Conservation (phyloP, 2,797 vertebrate species). For the Gallinago nigripennis region DNA sequence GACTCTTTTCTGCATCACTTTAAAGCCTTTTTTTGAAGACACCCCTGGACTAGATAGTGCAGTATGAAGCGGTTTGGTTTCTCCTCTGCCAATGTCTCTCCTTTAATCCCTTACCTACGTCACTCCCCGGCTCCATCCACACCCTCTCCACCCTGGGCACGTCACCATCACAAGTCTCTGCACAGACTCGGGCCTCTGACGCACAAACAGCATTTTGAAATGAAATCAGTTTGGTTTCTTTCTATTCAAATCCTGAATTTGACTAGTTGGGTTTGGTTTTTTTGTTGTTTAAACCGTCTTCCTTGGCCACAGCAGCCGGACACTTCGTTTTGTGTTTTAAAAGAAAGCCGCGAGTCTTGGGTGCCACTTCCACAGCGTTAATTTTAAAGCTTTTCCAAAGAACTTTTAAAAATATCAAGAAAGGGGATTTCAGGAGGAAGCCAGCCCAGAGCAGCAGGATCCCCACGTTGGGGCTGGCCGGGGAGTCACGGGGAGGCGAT, state of each 20-base stretch:
- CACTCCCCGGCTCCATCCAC: not conserved
- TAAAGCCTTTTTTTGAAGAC: not conserved
- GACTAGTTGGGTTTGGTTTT: fast-evolving
- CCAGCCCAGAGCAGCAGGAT: not conserved
- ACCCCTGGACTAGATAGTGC: not conserved
- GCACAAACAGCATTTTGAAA: not conserved
- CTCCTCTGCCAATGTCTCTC: not conserved
- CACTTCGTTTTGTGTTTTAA: not conserved
- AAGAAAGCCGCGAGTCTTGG: not conserved
- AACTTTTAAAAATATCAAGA: not conserved
- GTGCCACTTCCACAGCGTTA: fast-evolving
- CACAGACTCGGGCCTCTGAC: not conserved
- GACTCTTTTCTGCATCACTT: not conserved
- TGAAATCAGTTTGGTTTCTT: not conserved
- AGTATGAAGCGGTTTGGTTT: fast-evolving
- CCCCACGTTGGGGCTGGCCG: fast-evolving
- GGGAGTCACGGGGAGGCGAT: not conserved
- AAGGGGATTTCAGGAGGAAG: not conserved
- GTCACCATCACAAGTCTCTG: not conserved
- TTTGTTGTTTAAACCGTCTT: not conserved
- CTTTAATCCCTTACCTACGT: not conserved
- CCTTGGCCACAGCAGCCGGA: not conserved
- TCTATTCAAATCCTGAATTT: not conserved
- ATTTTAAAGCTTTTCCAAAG: not conserved
- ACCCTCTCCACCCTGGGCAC: not conserved